Evolutionary conservation across 2,797 vertebrate genomes (phyloP).

Genomic region (Nothura maculosa): DNA sequence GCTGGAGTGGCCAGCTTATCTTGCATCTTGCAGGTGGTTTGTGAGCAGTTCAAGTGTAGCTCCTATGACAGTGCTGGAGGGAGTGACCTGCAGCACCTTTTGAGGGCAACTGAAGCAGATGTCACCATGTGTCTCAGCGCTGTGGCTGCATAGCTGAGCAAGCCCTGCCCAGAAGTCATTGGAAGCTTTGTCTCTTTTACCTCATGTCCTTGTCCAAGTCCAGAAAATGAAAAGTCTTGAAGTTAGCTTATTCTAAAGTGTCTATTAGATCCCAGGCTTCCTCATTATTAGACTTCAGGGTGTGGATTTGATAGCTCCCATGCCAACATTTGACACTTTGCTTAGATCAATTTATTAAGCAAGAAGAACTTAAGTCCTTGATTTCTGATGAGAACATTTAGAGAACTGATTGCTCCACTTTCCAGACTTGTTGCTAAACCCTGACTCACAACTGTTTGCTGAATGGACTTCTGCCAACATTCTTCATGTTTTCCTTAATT

Average conservation of each 20-base stretch:
- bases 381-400: background rate
- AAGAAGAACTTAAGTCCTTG: background rate
- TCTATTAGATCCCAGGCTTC: background rate
- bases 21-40: background rate
- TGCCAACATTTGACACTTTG: background rate
- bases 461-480: background rate
- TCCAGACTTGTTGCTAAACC: background rate
- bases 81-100: background rate
- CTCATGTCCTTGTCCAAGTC: background rate
- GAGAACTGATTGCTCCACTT: background rate
- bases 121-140: background rate
- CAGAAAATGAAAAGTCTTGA: background rate
- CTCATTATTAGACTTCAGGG: background rate
- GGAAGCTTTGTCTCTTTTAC: background rate
- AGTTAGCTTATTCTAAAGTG: background rate
- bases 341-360: background rate
- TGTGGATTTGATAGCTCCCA: background rate
- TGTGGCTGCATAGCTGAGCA: background rate
- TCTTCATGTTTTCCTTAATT: slow-evolving; percentile 78
- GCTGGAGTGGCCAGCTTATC: background rate
- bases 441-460: background rate
- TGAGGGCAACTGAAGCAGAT: background rate
- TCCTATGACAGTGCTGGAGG: background rate
- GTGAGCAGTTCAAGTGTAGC: background rate
- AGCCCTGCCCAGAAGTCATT: background rate